These are phyloP conservation scores for Halichoeres trimaculatus DNA, from an alignment of 2,113 vertebrate species.

Conservation along the genomic window DNA sequence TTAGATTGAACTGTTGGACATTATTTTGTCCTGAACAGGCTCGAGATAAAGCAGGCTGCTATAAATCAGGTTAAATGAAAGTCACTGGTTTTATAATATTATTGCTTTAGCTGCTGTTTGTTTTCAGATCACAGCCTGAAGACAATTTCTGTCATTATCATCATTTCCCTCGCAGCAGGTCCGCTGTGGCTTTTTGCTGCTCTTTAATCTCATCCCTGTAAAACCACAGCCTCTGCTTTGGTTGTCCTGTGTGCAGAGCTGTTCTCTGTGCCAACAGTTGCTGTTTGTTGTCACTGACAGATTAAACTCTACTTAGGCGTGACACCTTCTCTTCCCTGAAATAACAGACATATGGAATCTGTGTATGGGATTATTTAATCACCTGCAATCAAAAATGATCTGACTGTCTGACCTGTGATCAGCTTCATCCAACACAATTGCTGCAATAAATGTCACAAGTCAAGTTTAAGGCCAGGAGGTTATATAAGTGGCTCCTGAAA, in stretches of 20 bases:
- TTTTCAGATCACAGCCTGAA: not conserved
- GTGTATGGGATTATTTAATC: not conserved
- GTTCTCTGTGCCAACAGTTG: not conserved
- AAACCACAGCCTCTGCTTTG: not conserved
- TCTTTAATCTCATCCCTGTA: not conserved
- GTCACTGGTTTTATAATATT: not conserved
- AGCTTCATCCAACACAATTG: not conserved
- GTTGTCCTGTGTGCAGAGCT: not conserved
- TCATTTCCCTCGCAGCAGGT: not conserved
- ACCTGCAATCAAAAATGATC: not conserved
- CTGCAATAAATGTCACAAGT: not conserved
- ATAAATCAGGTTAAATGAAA: no score
- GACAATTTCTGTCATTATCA: not conserved
- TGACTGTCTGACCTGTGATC: slow-evolving; percentile 8
- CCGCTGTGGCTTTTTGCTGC: not conserved
- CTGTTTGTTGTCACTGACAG: slow-evolving; percentile 20
- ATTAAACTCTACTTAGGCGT: slow-evolving; percentile 1
- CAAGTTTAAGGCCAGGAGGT: not conserved
- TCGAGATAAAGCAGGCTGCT: not conserved
- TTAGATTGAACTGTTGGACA: not conserved
- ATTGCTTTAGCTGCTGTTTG: slow-evolving; percentile 4
- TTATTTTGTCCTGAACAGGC: not conserved
- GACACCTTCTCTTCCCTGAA: not conserved
- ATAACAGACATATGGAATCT: not conserved
- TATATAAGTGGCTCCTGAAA: not conserved